phyloP scores from a whole-genome alignment of 2,113 vertebrate genomes.

The Dolichotis patagonum region DNA sequence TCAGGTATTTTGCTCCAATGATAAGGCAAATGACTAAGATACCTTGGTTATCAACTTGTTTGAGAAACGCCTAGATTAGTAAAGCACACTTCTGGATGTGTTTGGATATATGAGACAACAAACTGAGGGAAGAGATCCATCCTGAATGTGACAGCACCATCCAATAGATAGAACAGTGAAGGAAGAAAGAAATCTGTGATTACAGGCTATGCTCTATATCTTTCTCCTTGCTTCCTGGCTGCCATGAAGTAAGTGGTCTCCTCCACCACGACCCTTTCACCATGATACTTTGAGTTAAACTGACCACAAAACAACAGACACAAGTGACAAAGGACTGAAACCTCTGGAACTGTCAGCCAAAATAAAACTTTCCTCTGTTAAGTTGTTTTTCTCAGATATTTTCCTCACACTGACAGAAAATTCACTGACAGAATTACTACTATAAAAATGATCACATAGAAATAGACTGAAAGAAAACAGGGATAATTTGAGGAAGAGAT shows the following conservation, averaged over 20 bases:
- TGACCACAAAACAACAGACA: not conserved
- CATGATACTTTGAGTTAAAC: not conserved
- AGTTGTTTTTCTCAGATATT: not conserved
- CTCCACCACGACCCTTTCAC: not conserved
- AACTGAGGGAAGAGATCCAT: not conserved
- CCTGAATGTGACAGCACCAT: not conserved
- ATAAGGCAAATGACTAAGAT: not conserved
- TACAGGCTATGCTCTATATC: not conserved
- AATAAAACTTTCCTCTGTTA: not conserved
- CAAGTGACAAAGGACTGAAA: not conserved
- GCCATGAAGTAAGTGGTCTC: not conserved
- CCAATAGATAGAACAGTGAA: not conserved
- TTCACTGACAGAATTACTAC: not conserved
- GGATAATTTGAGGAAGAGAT: slow-evolving; percentile 6
- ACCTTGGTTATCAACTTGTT: not conserved
- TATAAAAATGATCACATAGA: not conserved
- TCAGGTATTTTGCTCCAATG: not conserved
- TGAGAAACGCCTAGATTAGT: not conserved
- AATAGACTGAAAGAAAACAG: slow-evolving; percentile 19
- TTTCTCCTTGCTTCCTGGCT: not conserved
- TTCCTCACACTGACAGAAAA: not conserved
- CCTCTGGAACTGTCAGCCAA: not conserved
- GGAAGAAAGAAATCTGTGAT: not conserved
- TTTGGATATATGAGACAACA: not conserved
- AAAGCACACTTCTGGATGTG: not conserved